Evolutionary conservation across 2,888 invertebrate genomes (phyloP).

Genomic region (Microplitis manilae): DNA sequence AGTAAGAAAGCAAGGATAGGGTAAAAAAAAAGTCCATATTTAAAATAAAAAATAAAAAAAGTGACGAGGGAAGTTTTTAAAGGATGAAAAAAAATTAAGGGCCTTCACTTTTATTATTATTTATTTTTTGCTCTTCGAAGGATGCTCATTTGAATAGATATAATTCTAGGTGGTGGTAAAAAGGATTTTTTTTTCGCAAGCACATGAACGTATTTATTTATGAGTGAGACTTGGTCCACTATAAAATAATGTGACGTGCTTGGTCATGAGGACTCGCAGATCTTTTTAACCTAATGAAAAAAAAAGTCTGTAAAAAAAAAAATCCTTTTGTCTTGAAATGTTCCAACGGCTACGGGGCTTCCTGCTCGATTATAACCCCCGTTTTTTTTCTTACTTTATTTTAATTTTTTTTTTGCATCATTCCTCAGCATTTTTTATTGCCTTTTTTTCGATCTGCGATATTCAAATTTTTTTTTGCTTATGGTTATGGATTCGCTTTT

Average conservation of each 20-base stretch:
- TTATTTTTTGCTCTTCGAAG: constrained; percentile 32
- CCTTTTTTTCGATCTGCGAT: constrained; percentile 50
- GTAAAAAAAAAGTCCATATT: neutral
- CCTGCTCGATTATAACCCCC: constrained; percentile 31
- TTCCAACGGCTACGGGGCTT: constrained; percentile 31
- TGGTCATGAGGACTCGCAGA: constrained; percentile 37
- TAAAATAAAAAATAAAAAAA: constrained; percentile 10
- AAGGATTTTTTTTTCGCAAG: constrained; percentile 33
- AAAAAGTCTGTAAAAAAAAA: neutral
- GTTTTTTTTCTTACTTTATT: constrained; percentile 38
- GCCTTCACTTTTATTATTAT: constrained; percentile 1
- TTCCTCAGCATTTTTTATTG: constrained; percentile 37
- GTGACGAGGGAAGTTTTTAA: neutral
- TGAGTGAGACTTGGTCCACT: constrained; percentile 23
- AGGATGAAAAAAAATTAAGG: neutral
- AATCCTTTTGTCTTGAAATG: constrained; percentile 32
- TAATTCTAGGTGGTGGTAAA: constrained; percentile 39
- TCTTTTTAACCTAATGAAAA: constrained; percentile 40
- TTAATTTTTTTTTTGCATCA: constrained; percentile 36
- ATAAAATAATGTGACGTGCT: constrained; percentile 24
- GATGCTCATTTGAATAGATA: constrained; percentile 67
- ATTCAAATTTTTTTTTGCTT: constrained; percentile 42
- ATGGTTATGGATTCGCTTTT: constrained; percentile 28
- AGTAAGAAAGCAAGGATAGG: constrained; percentile 19
- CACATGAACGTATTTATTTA: constrained; percentile 14